Conservation (phyloP, 2,113 vertebrate species). For the Malaclemys terrapin region DNA sequence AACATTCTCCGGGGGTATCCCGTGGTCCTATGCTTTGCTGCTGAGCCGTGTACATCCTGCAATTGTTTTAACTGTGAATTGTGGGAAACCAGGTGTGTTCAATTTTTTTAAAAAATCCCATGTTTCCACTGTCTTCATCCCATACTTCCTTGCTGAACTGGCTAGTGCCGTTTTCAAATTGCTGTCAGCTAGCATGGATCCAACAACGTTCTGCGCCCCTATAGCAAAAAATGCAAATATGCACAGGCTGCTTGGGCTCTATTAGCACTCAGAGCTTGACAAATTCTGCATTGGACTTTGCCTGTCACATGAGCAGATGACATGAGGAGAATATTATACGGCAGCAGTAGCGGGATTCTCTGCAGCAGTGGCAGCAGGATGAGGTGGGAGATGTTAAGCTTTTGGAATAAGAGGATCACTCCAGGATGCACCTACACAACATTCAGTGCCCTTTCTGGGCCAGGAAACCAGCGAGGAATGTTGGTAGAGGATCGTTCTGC, state of each 20-base stretch:
- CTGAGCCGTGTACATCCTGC: neutral
- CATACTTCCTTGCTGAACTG: neutral
- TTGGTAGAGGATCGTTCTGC: too few relatives aligned
- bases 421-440: too few relatives aligned
- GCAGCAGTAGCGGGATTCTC: too few relatives aligned
- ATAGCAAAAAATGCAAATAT: neutral
- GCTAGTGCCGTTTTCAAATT: neutral
- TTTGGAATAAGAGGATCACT: too few relatives aligned
- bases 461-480: too few relatives aligned
- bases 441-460: too few relatives aligned
- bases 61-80: neutral
- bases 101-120: neutral
- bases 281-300: neutral
- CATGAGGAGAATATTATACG: too few relatives aligned
- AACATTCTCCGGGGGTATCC: neutral
- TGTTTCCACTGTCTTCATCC: too few relatives aligned
- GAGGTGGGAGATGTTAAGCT: too few relatives aligned
- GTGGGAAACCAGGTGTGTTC: neutral
- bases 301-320: too few relatives aligned
- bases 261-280: neutral
- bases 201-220: neutral
- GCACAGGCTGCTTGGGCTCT: neutral
- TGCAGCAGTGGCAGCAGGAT: too few relatives aligned
- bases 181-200: neutral
- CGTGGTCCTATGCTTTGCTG: neutral